Evolutionary conservation across 2,888 invertebrate species (phyloP).

Genomic region (Drosophila cognata): DNA sequence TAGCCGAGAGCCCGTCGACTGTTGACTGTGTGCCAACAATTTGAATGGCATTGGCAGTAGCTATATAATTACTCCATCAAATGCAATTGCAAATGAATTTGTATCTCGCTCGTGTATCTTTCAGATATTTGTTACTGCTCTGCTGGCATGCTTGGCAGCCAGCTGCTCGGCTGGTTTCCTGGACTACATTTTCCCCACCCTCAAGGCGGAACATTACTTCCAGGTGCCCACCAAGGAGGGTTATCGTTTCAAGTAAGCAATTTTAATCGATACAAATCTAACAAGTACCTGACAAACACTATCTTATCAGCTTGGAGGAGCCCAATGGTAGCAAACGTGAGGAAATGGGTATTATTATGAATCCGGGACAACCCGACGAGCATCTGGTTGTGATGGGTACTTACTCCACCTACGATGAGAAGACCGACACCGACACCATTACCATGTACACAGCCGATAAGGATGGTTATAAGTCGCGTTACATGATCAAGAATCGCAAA

Average conservation of each 20-base stretch:
- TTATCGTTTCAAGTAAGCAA: constrained; percentile 81
- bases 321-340: constrained; percentile 83
- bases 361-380: constrained; percentile 82
- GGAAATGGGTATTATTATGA: constrained; percentile 83
- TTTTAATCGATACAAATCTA: neutral
- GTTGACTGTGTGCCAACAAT: constrained; percentile 20
- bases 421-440: constrained; percentile 79
- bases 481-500: constrained; percentile 81
- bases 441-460: constrained; percentile 85
- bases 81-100: constrained; percentile 9
- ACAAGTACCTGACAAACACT: neutral
- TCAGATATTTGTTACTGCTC: constrained; percentile 70
- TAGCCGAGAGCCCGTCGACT: constrained; percentile 18
- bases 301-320: constrained; percentile 71
- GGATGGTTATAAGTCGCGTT: constrained; percentile 83
- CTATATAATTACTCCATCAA: constrained; percentile 24
- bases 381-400: constrained; percentile 84
- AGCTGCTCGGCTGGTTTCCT: constrained; percentile 74
- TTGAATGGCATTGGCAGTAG: constrained; percentile 34
- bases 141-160: constrained; percentile 67
- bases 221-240: constrained; percentile 81
- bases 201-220: constrained; percentile 75
- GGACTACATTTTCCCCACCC: constrained; percentile 72
- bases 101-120: constrained; percentile 8
- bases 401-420: constrained; percentile 79